Conservation (phyloP, 2,113 vertebrate genomes). For the Puntigrus tetrazona region DNA sequence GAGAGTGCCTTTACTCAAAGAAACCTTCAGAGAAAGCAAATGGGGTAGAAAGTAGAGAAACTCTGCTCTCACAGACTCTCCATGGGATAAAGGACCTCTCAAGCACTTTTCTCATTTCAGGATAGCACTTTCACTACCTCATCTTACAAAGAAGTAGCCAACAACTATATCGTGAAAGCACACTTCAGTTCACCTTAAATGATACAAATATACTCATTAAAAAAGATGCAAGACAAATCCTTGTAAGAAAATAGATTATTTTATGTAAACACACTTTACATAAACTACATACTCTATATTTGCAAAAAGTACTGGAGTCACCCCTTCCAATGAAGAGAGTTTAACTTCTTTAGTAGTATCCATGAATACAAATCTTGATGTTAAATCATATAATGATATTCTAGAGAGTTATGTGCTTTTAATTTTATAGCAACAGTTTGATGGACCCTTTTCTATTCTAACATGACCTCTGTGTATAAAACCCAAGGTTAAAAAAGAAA, state of each 20-base stretch:
- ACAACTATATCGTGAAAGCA: constrained; percentile 53
- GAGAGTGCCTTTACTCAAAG: constrained; percentile 64
- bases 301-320: too few species aligned
- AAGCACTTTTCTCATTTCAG: constrained; percentile 45
- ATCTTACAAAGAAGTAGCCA: constrained; percentile 61
- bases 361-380: too few species aligned
- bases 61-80: constrained; percentile 63
- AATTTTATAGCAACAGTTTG: too few species aligned
- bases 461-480: too few species aligned
- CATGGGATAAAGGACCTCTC: constrained; percentile 60
- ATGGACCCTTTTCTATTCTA: too few species aligned
- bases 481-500: too few species aligned
- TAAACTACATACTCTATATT: too few species aligned
- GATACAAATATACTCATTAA: constrained; percentile 36
- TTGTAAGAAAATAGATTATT: constrained; percentile 29
- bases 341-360: too few species aligned
- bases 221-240: not conserved
- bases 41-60: constrained; percentile 42
- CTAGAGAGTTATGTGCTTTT: too few species aligned
- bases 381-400: too few species aligned
- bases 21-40: constrained; percentile 52
- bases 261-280: constrained; percentile 55
- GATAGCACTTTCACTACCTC: constrained; percentile 39
- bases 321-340: too few species aligned
- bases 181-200: constrained; percentile 45